These are phyloP conservation scores for Deroplatys truncata DNA, from an alignment of 2,888 invertebrate genomes.

Conservation along the genomic window DNA sequence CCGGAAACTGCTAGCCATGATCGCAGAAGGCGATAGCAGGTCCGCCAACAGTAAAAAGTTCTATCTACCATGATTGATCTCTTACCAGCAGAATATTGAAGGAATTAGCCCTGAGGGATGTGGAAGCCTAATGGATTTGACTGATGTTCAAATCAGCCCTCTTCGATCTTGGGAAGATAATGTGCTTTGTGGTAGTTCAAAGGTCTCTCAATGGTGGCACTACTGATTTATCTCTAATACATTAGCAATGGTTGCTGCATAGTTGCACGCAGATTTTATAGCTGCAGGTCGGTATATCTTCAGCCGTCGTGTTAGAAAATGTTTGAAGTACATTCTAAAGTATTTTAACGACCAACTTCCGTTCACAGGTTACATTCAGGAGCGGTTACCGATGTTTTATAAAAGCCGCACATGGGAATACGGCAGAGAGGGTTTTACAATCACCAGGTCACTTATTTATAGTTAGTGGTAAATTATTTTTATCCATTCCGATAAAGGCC, in stretches of 20 bases:
- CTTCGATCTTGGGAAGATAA: background rate
- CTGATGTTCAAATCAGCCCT: background rate
- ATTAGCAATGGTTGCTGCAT: background rate
- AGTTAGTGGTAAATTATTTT: no score
- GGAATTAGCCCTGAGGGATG: background rate
- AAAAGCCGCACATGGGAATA: no score
- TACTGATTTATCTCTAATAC: no score
- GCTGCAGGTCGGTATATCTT: background rate
- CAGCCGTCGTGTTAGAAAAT: no score
- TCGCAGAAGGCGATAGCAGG: background rate
- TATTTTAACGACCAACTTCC: background rate
- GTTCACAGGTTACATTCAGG: background rate
- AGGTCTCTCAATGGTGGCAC: background rate
- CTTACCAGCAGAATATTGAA: background rate
- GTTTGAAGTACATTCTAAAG: background rate
- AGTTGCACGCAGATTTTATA: background rate
- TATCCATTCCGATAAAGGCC: no score
- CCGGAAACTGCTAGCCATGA: background rate
- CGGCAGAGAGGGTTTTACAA: no score
- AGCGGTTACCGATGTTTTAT: background rate
- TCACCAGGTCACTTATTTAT: no score
- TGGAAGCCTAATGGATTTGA: background rate
- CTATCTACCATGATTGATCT: background rate
- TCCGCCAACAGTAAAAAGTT: background rate
- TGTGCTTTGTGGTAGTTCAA: background rate